These are phyloP conservation scores for Falco peregrinus DNA, from an alignment of 2,797 vertebrate species.

Conservation along the genomic window DNA sequence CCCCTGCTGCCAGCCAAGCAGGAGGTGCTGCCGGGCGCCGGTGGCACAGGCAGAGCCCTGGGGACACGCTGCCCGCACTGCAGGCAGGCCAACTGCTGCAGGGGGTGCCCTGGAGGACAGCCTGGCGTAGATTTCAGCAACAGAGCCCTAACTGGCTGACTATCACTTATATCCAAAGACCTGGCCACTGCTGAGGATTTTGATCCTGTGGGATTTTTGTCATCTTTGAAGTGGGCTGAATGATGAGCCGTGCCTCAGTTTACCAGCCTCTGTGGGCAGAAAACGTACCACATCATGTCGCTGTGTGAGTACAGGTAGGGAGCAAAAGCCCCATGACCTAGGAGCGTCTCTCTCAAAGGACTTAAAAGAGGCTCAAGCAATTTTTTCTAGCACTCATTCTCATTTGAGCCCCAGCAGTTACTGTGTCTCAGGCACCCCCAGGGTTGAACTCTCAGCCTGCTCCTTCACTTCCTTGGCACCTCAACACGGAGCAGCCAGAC, in stretches of 20 bases:
- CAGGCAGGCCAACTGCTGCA: not conserved
- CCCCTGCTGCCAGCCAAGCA: not conserved
- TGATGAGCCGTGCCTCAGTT: accelerated
- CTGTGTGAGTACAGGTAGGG: not conserved
- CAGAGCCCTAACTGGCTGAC: too few relatives aligned
- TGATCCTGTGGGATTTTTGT: not conserved
- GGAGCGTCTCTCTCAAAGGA: not conserved
- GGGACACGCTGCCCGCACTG: not conserved
- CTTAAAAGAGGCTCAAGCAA: not conserved
- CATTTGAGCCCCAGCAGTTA: not conserved
- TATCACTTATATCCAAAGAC: not conserved
- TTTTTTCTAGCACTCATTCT: not conserved
- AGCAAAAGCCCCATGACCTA: not conserved
- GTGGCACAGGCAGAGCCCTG: not conserved
- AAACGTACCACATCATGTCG: accelerated
- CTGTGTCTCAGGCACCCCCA: accelerated
- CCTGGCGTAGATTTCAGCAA: not conserved
- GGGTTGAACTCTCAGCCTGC: not conserved
- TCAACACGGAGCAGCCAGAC: not conserved
- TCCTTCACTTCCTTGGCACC: not conserved
- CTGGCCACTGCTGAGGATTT: not conserved
- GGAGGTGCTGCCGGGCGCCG: not conserved
- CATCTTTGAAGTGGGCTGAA: not conserved
- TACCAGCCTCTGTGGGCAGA: not conserved
- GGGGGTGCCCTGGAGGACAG: not conserved